Evolutionary conservation across 2,113 vertebrate species (phyloP).

Genomic region (Reinhardtius hippoglossoides): DNA sequence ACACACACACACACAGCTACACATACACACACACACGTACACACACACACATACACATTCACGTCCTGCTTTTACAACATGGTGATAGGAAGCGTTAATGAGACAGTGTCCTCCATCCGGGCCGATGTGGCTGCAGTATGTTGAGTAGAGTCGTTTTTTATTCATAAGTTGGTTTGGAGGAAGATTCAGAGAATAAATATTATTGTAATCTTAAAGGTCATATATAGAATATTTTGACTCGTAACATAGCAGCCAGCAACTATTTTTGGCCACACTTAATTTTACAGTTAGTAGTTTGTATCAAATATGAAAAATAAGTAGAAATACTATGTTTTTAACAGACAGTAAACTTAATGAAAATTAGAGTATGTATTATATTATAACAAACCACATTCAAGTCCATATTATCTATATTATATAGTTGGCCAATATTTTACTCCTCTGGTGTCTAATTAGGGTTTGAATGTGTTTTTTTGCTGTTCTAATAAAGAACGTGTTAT

Average conservation of each 20-base stretch:
- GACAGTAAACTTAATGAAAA: no score
- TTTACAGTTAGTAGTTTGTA: neutral
- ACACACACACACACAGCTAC: slow-evolving; percentile 13
- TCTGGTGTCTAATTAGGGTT: no score
- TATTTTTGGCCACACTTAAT: neutral
- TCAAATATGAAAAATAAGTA: no score
- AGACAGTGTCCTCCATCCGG: slow-evolving; percentile 5
- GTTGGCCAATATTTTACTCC: no score
- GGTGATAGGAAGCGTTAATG: slow-evolving; percentile 7
- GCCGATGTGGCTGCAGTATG: neutral
- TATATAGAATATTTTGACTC: neutral
- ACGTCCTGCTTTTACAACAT: neutral
- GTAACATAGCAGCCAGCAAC: neutral
- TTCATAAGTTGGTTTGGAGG: neutral
- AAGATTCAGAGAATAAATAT: slow-evolving; percentile 16
- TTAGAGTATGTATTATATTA: no score
- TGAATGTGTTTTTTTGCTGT: no score
- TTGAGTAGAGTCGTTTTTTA: neutral
- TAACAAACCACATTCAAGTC: no score
- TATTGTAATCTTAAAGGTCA: neutral
- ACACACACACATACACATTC: slow-evolving; percentile 2
- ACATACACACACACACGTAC: slow-evolving; percentile 14
- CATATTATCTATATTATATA: no score
- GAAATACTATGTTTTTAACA: no score
- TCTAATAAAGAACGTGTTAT: no score